A percentile compares a stretch with the other conserved stretches of the same genome.
Evolutionary conservation across 2,888 invertebrate species (phyloP).

Genomic region (Bugulina stolonifera): DNA sequence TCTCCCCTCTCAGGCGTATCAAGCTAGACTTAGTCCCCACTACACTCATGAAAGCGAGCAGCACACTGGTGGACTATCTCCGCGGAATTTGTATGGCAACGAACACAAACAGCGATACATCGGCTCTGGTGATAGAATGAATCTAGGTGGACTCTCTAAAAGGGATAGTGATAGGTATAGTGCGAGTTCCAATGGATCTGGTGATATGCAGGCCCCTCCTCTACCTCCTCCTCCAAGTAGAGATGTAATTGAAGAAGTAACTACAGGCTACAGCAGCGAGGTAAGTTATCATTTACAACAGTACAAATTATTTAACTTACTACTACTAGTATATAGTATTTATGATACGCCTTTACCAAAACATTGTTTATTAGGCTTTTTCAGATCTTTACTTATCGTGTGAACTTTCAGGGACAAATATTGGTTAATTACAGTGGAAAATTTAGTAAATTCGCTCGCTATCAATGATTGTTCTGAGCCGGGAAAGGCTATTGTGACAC

Average conservation of each 20-base stretch:
- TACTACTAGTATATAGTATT: too few relatives aligned
- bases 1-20: neutral
- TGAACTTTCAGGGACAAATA: too few relatives aligned
- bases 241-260: slow-evolving; percentile 15
- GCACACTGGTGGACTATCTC: neutral
- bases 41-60: neutral
- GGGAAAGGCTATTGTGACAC: too few relatives aligned
- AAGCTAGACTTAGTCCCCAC: neutral
- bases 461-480: too few relatives aligned
- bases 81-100: neutral
- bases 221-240: slow-evolving; percentile 15
- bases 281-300: too few relatives aligned
- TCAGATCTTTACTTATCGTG: too few relatives aligned
- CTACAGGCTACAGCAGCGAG: neutral
- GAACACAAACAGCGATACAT: neutral
- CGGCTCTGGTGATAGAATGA: neutral
- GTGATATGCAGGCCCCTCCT: neutral
- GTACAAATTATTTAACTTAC: too few relatives aligned
- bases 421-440: too few relatives aligned
- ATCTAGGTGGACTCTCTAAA: neutral
- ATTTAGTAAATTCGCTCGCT: too few relatives aligned
- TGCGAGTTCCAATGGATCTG: neutral
- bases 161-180: slow-evolving; percentile 22
- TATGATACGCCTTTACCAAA: too few relatives aligned
- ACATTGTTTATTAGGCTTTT: too few relatives aligned